phyloP scores from a whole-genome alignment of 2,113 vertebrate species.

The Oncorhynchus gorbuscha region DNA sequence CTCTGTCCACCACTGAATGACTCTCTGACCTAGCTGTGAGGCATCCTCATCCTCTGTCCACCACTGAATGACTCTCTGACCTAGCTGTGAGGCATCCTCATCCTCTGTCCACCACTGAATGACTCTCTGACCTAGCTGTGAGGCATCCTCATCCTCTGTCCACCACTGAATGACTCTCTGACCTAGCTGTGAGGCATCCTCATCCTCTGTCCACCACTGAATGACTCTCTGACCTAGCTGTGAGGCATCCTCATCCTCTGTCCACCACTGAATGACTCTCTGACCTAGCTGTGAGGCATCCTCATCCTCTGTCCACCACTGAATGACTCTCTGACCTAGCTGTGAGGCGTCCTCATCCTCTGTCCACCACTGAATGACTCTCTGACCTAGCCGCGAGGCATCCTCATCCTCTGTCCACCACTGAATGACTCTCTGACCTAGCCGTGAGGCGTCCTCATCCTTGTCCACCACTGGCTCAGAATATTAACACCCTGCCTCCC shows the following conservation, averaged over 20 bases:
- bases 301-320: slow-evolving; percentile 57
- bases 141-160: no score
- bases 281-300: slow-evolving; percentile 34
- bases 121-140: no score
- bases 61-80: no score
- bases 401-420: slow-evolving; percentile 56
- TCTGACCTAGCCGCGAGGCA: slow-evolving; percentile 35
- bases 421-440: slow-evolving; percentile 51
- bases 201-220: no score
- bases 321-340: slow-evolving; percentile 49
- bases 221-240: slow-evolving; percentile 47
- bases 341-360: slow-evolving; percentile 42
- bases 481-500: slow-evolving; percentile 21
- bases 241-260: slow-evolving; percentile 28
- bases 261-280: slow-evolving; percentile 34
- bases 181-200: no score
- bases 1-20: no score
- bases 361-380: slow-evolving; percentile 57
- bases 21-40: no score
- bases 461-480: slow-evolving; percentile 53
- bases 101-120: no score
- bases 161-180: no score
- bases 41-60: no score
- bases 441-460: slow-evolving; percentile 39
- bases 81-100: no score